Evolutionary conservation across 2,888 invertebrate species (phyloP), one percentile per base, ranked within the genome.

Genomic region (Tridacna crocea): DNA sequence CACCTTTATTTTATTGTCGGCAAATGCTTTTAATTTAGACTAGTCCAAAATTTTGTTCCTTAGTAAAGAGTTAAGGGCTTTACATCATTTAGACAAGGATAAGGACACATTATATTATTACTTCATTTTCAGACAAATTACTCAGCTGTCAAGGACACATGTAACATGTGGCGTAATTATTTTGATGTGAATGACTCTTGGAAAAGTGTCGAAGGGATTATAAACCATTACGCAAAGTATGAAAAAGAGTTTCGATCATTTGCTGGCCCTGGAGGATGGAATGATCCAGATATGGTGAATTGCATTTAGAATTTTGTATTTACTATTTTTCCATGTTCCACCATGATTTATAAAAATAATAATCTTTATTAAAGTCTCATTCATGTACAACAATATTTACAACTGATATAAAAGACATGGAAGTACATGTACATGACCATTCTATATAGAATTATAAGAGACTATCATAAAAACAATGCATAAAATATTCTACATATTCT

Each of bases 231-330:
- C 95, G 98, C 98, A 86, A 97, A 98, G 94, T 97, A 98, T 95
- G 98, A 98, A 95, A 97, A 98, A 94, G 95, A 96, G 27, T 97
- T 98, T 90, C 97, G 97, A 80, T 97, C 97, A 48, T 97, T 97
- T 94, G 98, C 98, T 51, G 98, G 98, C 15, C 98, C 98, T 10
- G 98, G 98, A 11, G 98, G 98, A 91, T 99, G 98, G 98, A 99
- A 99, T 95, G 98, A 99, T 95, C 98, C 98, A 27, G 98, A 99
- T 93, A 98, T 98, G 99, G 97, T 98, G 77, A 27, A n/a, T 10
- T 63, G 10, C 17, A 8, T 24, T 63, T 22, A 63, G 24, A 36
- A 36, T 36, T 36, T 36, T 36, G 8, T 4, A 4, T 36, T 10
- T 58, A 58, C 58, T 10, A 4, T 58, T 58, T 19, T 17, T 1